Percentiles rank a stretch among this genome's conserved stretches.
Conservation (phyloP, 2,797 vertebrate species). For the Crocidura indochinensis region DNA sequence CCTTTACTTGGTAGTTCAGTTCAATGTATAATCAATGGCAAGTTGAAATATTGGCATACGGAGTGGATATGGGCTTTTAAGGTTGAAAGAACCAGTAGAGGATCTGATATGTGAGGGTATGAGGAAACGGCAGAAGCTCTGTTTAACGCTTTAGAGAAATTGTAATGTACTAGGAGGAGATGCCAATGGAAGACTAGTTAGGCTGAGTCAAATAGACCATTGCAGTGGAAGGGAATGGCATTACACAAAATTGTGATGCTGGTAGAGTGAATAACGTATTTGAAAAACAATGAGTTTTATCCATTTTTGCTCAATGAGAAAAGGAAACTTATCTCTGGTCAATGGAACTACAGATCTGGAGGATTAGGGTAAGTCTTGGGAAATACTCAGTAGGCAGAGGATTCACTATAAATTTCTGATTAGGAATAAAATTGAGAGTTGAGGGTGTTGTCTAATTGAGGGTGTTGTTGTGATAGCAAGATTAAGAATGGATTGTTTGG, state of each 20-base stretch:
- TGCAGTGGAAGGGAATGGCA: not conserved
- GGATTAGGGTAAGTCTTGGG: not conserved
- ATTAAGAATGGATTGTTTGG: not conserved
- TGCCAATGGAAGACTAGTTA: not conserved
- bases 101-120: too few relatives aligned
- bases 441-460: not conserved
- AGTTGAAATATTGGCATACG: too few relatives aligned
- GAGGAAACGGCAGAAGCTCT: too few relatives aligned
- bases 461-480: not conserved
- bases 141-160: conserved; percentile 29
- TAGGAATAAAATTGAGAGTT: not conserved
- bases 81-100: too few relatives aligned
- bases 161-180: not conserved
- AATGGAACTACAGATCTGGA: not conserved
- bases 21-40: too few relatives aligned
- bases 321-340: not conserved
- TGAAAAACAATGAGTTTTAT: not conserved
- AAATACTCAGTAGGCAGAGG: not conserved
- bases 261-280: not conserved
- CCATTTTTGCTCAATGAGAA: not conserved
- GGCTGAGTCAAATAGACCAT: not conserved
- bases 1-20: too few relatives aligned
- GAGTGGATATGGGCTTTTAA: too few relatives aligned
- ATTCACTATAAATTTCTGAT: conserved; percentile 13
- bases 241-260: not conserved